Base-by-base conservation (phyloP, 2,888 invertebrate genomes). In the Euzophera pinguis region DNA sequence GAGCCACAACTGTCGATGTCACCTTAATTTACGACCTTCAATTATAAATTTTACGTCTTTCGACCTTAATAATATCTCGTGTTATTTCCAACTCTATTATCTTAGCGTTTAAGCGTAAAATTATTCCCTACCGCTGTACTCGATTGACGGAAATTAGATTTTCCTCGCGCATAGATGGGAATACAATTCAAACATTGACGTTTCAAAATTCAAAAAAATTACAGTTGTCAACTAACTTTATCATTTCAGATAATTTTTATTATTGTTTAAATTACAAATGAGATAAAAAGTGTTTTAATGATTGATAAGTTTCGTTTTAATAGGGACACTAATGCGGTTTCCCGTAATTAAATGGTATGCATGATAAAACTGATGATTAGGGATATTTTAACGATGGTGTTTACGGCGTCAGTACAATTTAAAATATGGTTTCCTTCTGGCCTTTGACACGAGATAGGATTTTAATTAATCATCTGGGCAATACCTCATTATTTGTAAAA, bases 11-110 rank as follows among this genome's bases (percentile, higher is more conserved):
- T 91, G 91, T 85, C 88, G 88, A 81, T 90, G 90, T 91, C 90
- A 90, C 90, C 85, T 90, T 90, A 90, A 91, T 91, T 90, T 91
- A 91, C 89, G 87, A 76, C 82, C 80, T 81, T 82, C 89, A 90
- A 91, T 91, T 90, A 90, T 88, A 87, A 90, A 90, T 80, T 87
- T 84, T 72, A 81, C 81, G 83, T 82, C 78, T 71, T 67, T 69
- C 57, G 47, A 60, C 60, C 59, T 52, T 51, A 32, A 22, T 39
- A 7, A 37, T 41, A 37, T 50, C 22, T 39, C 55, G 64, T 56
- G 22, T 43, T 2, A 65, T 62, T 54, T 29, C 54, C 50, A 50
- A 63, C 72, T 56, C 54, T 77, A 60, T 53, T 2, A 0, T 8
- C 0, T 22, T 35, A 3, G n/a, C 0, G 0, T 55, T 60, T 65